Conservation (phyloP, 2,888 invertebrate species). For the Cerastis leucographa region DNA sequence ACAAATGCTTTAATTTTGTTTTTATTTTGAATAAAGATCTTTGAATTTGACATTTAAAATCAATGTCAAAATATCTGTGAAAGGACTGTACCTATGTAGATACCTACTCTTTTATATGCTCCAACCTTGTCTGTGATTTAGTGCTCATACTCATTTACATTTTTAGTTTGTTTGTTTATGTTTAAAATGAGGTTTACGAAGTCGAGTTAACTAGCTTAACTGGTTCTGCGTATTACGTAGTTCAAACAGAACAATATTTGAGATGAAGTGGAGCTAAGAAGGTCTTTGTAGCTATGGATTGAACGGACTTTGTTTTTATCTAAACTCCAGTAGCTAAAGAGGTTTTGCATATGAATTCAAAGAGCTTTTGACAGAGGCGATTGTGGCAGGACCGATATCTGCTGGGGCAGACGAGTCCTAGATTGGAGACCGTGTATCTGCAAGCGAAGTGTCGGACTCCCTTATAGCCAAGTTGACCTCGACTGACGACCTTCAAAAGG, state of each 20-base stretch:
- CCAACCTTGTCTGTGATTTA: slow-evolving; percentile 64
- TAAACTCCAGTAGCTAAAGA: neutral
- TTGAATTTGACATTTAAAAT: neutral
- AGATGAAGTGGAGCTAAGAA: slow-evolving; percentile 8
- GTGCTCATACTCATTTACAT: slow-evolving; percentile 54
- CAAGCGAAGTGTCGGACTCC: neutral
- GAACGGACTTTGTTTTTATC: slow-evolving; percentile 2
- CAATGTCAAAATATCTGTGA: neutral
- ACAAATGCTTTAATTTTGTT: too few relatives aligned
- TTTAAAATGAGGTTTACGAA: slow-evolving; percentile 57
- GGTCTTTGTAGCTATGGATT: neutral
- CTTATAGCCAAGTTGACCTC: neutral
- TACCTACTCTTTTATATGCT: slow-evolving; percentile 10
- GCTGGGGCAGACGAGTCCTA: neutral
- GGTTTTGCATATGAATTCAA: neutral
- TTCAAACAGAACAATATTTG: slow-evolving; percentile 56
- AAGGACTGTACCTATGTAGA: neutral
- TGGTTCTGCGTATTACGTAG: slow-evolving; percentile 51
- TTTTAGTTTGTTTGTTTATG: slow-evolving; percentile 65
- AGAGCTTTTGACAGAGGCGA: neutral
- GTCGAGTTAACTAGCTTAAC: slow-evolving; percentile 43
- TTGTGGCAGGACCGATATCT: neutral
- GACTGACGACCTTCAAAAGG: too few relatives aligned
- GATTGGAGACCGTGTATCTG: neutral
- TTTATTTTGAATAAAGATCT: neutral